A percentile compares a stretch with the other conserved stretches of the same genome.
Evolutionary conservation across 2,113 vertebrate genomes (phyloP).

Genomic region (Danio rerio): GRCz12tu NC_133185.1:37913501-37914000

Average conservation of each 20-base stretch:
- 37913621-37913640: slow-evolving; percentile 63
- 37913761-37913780: slow-evolving; percentile 57
- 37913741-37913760: not conserved
- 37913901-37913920: not conserved
- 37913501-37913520: slow-evolving; percentile 58
- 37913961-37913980: not conserved
- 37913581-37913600: slow-evolving; percentile 62
- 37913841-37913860: slow-evolving; percentile 31
- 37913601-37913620: slow-evolving; percentile 57
- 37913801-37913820: slow-evolving; percentile 24
- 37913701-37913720: slow-evolving; percentile 48
- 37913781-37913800: slow-evolving; percentile 21
- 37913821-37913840: slow-evolving; percentile 13
- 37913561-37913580: slow-evolving; percentile 59
- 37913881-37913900: slow-evolving; percentile 35
- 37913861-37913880: slow-evolving; percentile 23
- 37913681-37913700: slow-evolving; percentile 14
- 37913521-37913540: slow-evolving; percentile 61
- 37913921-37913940: not conserved
- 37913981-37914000: too few relatives aligned
- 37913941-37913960: not conserved
- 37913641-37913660: slow-evolving; percentile 57
- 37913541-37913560: slow-evolving; percentile 66
- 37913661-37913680: slow-evolving; percentile 61
- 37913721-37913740: slow-evolving; percentile 55